Percentiles rank a stretch among this genome's conserved stretches.
phyloP scores from a whole-genome alignment of 2,113 vertebrate genomes.

The Pterocles gutturalis region DNA sequence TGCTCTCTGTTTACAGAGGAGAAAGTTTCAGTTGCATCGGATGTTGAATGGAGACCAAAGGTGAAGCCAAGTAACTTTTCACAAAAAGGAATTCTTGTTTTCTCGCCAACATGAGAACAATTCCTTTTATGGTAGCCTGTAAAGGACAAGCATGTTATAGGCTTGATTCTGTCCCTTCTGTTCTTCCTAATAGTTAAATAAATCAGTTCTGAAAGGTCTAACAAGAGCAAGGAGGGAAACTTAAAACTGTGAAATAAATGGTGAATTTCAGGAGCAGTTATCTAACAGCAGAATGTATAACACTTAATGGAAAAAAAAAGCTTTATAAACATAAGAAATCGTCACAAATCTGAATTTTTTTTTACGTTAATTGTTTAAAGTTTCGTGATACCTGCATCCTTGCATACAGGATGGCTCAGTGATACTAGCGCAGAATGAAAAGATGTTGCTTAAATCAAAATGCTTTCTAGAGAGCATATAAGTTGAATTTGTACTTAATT shows the following conservation, averaged over 20 bases:
- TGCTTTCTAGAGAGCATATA: neutral
- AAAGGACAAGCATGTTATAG: neutral
- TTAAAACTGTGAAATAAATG: neutral
- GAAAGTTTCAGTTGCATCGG: conserved; percentile 15
- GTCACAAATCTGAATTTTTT: neutral
- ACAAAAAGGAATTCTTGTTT: conserved; percentile 63
- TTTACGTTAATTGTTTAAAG: neutral
- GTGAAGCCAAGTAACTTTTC: conserved; percentile 64
- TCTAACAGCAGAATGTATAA: neutral
- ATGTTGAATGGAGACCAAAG: conserved; percentile 55
- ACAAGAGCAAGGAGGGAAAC: neutral
- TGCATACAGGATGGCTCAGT: neutral
- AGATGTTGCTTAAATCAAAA: neutral
- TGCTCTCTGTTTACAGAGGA: conserved; percentile 43
- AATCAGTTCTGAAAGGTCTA: neutral
- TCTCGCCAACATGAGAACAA: conserved; percentile 51
- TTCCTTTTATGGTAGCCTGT: conserved; percentile 64
- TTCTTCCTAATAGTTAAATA: neutral
- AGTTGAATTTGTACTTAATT: neutral
- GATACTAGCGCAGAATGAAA: neutral
- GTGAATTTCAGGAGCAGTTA: neutral
- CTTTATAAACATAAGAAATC: neutral
- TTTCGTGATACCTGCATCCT: neutral
- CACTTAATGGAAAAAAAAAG: neutral
- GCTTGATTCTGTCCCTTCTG: neutral